Percentiles rank a stretch among this genome's conserved stretches.
Conservation (phyloP, 2,888 invertebrate species). For the Melanchra persicariae region DNA sequence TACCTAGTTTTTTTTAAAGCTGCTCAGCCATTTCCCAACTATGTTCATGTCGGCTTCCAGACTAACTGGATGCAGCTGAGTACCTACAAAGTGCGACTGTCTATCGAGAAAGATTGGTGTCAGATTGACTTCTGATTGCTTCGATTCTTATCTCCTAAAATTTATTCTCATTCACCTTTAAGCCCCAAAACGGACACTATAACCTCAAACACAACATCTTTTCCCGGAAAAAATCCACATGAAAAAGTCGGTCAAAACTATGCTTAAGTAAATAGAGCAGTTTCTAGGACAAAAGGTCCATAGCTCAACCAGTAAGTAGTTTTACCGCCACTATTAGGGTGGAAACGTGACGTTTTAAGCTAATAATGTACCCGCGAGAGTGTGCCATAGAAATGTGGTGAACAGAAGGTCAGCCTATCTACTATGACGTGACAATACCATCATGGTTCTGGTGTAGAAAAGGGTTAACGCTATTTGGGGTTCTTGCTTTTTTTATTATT, state of each 20-base stretch:
- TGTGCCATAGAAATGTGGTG: not conserved
- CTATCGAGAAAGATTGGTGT: too few relatives aligned
- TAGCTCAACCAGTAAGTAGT: slow-evolving; percentile 59
- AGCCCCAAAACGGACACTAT: not conserved
- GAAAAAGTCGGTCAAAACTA: slow-evolving; percentile 25
- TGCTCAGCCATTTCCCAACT: too few relatives aligned
- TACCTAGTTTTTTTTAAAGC: too few relatives aligned
- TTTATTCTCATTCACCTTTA: not conserved
- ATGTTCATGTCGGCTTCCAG: too few relatives aligned
- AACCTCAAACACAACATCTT: not conserved
- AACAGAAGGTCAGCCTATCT: slow-evolving; percentile 32
- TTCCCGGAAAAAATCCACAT: not conserved
- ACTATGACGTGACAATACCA: not conserved
- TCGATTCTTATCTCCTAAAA: not conserved
- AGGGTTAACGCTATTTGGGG: too few relatives aligned
- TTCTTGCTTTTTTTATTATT: too few relatives aligned
- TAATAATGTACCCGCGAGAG: slow-evolving; percentile 59
- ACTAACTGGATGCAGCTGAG: too few relatives aligned
- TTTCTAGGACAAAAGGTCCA: slow-evolving; percentile 53
- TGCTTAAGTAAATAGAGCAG: slow-evolving; percentile 32
- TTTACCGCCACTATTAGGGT: slow-evolving; percentile 60
- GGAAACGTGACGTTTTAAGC: slow-evolving; percentile 68
- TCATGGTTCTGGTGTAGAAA: too few relatives aligned
- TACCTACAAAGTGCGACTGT: too few relatives aligned
- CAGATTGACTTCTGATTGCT: too few relatives aligned